phyloP scores from a whole-genome alignment of 1,140 invertebrate species.

The Magallana ariakensis region DNA sequence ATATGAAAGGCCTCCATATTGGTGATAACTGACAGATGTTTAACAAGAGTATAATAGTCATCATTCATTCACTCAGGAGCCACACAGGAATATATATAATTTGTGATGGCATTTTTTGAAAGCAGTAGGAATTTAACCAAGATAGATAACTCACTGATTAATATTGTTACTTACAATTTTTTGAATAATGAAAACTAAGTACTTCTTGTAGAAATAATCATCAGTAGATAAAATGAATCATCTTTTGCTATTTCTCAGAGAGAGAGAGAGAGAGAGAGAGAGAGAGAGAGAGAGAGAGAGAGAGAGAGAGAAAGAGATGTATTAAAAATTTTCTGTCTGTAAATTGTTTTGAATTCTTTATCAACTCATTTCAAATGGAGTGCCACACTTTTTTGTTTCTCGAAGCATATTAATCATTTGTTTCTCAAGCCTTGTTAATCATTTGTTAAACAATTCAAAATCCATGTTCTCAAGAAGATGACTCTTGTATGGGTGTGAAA shows the following conservation, averaged over 20 bases:
- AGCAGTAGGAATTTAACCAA: background rate
- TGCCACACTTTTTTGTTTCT: background rate
- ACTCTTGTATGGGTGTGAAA: background rate
- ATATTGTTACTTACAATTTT: background rate
- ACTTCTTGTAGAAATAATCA: too few relatives aligned
- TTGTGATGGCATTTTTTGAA: background rate
- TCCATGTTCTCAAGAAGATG: background rate
- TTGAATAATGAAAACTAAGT: too few relatives aligned
- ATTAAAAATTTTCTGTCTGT: background rate
- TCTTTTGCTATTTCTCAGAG: background rate
- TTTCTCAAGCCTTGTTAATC: background rate
- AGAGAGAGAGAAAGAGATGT: conserved; percentile 22
- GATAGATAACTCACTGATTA: background rate
- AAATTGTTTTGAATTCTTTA: background rate
- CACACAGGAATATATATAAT: background rate
- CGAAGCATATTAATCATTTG: background rate
- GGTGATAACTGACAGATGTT: conserved; percentile 17
- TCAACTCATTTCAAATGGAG: background rate
- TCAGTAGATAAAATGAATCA: too few relatives aligned
- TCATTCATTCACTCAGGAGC: background rate
- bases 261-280: conserved; percentile 26
- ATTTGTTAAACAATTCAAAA: conserved; percentile 2
- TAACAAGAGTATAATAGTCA: background rate
- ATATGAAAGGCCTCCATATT: conserved; percentile 14
- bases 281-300: conserved; percentile 42